Percentiles rank a stretch among this genome's conserved stretches.
Evolutionary conservation across 2,113 vertebrate species (phyloP).

Genomic region (Proteles cristata): DNA sequence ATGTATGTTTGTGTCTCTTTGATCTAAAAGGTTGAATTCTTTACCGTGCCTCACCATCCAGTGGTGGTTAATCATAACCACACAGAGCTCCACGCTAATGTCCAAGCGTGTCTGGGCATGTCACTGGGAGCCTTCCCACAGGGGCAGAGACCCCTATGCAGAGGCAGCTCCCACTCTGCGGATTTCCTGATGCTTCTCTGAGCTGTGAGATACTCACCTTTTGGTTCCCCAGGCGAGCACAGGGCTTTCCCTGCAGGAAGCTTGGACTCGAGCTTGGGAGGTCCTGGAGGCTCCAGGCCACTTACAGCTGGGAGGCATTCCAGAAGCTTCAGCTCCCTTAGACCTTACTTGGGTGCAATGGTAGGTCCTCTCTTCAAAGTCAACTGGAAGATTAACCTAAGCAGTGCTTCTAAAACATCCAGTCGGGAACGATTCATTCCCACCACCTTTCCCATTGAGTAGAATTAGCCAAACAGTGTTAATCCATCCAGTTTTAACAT

Average conservation of each 20-base stretch:
- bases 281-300: accelerated
- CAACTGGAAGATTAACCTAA: accelerated
- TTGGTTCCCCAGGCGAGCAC: accelerated
- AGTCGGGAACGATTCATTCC: no score
- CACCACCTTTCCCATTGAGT: neutral
- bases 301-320: no score
- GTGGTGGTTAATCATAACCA: no score
- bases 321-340: neutral
- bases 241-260: neutral
- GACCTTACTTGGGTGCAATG: accelerated
- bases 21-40: no score
- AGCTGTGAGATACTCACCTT: neutral
- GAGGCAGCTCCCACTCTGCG: accelerated
- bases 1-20: neutral
- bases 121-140: neutral
- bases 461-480: neutral
- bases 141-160: neutral
- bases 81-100: neutral
- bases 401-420: neutral
- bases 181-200: neutral
- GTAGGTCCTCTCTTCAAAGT: neutral
- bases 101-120: neutral
- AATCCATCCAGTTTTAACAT: neutral
- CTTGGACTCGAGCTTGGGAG: neutral
- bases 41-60: neutral